phyloP scores from a whole-genome alignment of 1,140 invertebrate species.

The Danaus plexippus region DNA sequence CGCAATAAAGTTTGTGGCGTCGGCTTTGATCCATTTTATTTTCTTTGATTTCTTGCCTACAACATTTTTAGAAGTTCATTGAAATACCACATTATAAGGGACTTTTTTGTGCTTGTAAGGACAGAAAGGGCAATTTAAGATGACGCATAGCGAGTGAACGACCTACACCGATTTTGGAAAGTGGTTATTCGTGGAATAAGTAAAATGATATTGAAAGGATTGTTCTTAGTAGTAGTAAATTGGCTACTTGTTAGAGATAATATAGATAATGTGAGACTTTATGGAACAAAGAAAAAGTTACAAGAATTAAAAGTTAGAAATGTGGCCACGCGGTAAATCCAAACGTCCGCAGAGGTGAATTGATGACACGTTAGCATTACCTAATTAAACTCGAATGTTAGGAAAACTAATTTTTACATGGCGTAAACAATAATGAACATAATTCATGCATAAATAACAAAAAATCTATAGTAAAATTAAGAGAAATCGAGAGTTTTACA shows the following conservation, averaged over 20 bases:
- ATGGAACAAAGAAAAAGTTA: constrained; percentile 13
- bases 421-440: constrained; percentile 16
- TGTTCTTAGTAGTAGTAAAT: constrained; percentile 7
- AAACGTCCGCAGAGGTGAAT: constrained; percentile 67
- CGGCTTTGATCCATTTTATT: constrained; percentile 67
- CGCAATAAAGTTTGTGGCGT: constrained; percentile 67
- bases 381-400: constrained; percentile 16
- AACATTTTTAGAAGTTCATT: constrained; percentile 27
- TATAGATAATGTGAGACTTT: not conserved
- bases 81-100: constrained; percentile 5
- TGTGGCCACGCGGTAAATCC: constrained; percentile 71
- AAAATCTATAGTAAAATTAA: constrained; percentile 29
- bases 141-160: constrained; percentile 65
- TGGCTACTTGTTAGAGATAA: too few species aligned
- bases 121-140: constrained; percentile 31
- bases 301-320: constrained; percentile 53
- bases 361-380: constrained; percentile 67
- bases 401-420: constrained; percentile 18
- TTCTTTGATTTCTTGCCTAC: constrained; percentile 71
- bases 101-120: constrained; percentile 18
- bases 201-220: constrained; percentile 25
- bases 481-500: constrained; percentile 44
- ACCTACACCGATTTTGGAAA: constrained; percentile 63
- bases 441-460: constrained; percentile 30
- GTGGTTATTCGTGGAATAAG: constrained; percentile 47